Evolutionary conservation across 2,888 invertebrate species (phyloP), one percentile per base, ranked within the genome.

Genomic region (Saturnia japonica): DNA sequence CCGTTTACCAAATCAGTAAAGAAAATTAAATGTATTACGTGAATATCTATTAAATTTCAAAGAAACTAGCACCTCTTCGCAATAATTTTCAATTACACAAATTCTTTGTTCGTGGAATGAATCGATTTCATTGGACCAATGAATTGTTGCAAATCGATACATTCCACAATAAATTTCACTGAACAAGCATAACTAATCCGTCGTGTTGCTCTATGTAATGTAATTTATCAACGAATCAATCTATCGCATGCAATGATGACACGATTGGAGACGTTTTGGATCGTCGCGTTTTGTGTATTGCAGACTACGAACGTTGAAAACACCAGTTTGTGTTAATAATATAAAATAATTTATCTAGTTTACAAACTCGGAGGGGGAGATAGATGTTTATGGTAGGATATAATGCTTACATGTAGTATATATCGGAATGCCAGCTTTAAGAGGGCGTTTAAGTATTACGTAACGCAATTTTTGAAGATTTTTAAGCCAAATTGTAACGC

Each of bases 211-310:
- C 71, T 71, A 72, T 70, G 72, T 72, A 74, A 74, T 71, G 70
- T 51, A 73, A 70, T 72, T 74, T 72, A 78, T 76, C 75, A 78
- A 71, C 64, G 74, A 75, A 74, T 69, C 75, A 75, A 76, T 79
- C 74, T 74, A 76, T 77, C 73, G 78, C 80, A 77, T 74, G 66
- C 72, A 71, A 69, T 70, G 76, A 78, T 81, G 76, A 66, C 69
- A 43, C 82, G 84, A 82, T 76, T 80, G 82, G 57, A 28, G 57
- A 80, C 77, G 80, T 78, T 77, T 73, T 75, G 79, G 68, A 73
- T 79, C 79, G 74, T 75, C 78, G 79, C 47, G 34, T 51, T 70
- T 66, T 22, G 40, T 34, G 11, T n/a, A 40, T n/a, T 40, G 40
- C 40, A 40, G 7, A 40, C n/a, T 2, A 34, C 19, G 34, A 34